phyloP scores from a whole-genome alignment of 2,797 vertebrate species.

The Apodemus agrarius region DNA sequence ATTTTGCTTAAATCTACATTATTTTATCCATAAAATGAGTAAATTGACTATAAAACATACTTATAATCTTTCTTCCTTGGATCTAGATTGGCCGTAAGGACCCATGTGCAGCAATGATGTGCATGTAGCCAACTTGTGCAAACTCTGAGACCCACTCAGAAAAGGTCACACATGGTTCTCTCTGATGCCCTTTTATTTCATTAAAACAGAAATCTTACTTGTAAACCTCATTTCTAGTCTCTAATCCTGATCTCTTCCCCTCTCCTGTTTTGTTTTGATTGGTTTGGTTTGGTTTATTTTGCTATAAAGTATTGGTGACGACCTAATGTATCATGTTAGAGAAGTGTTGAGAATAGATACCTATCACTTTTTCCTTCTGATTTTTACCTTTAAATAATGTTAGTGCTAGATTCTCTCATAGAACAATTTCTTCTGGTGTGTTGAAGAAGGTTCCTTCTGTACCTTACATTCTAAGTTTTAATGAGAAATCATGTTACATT shows the following conservation, averaged over 20 bases:
- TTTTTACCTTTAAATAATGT: slow-evolving; percentile 26
- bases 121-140: background rate
- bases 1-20: slow-evolving; percentile 32
- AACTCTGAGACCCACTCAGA: background rate
- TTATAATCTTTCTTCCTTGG: background rate
- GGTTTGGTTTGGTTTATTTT: background rate
- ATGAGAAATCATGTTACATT: background rate
- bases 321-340: background rate
- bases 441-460: background rate
- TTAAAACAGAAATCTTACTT: background rate
- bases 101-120: background rate
- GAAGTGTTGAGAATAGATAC: background rate
- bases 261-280: background rate
- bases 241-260: background rate
- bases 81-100: background rate
- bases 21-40: background rate
- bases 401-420: background rate
- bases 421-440: background rate
- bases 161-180: background rate
- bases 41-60: background rate
- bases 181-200: background rate
- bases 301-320: background rate
- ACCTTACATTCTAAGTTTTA: slow-evolving; percentile 30
- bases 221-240: background rate
- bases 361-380: background rate